A percentile compares a stretch with the other conserved stretches of the same genome.
These are phyloP conservation scores for Nettapus auritus DNA, from an alignment of 2,113 vertebrate species.

Conservation along the genomic window DNA sequence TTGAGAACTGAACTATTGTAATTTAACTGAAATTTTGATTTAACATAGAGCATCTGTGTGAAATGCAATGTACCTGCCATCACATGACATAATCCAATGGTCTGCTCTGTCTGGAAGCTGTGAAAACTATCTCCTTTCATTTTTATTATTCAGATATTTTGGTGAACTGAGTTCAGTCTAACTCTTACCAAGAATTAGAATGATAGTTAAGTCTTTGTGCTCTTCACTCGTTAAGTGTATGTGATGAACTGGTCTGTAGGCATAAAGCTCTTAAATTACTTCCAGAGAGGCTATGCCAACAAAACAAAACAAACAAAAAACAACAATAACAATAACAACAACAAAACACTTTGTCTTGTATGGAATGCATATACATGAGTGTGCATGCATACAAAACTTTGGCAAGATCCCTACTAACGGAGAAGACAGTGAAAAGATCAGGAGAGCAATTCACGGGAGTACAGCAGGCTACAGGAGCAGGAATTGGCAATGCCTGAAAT, in stretches of 20 bases:
- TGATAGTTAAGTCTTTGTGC: neutral
- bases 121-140: neutral
- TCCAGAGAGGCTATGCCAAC: neutral
- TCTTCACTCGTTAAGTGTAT: neutral
- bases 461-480: neutral
- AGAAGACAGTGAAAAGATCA: neutral
- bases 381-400: rapidly evolving
- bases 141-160: neutral
- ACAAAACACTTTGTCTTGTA: neutral
- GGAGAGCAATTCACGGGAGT: neutral
- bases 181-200: neutral
- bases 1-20: neutral
- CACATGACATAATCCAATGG: rapidly evolving
- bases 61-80: neutral
- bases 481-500: neutral
- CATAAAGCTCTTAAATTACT: neutral
- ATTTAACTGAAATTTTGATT: neutral
- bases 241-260: neutral
- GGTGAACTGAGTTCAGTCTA: neutral
- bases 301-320: neutral
- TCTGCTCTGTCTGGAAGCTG: neutral
- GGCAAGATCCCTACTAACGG: neutral
- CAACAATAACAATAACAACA: neutral
- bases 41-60: neutral
- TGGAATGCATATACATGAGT: neutral